Evolutionary conservation across 1,140 invertebrate species (phyloP), one percentile per base, ranked within the genome.

Genomic region (Lasaia peninsularis): DNA sequence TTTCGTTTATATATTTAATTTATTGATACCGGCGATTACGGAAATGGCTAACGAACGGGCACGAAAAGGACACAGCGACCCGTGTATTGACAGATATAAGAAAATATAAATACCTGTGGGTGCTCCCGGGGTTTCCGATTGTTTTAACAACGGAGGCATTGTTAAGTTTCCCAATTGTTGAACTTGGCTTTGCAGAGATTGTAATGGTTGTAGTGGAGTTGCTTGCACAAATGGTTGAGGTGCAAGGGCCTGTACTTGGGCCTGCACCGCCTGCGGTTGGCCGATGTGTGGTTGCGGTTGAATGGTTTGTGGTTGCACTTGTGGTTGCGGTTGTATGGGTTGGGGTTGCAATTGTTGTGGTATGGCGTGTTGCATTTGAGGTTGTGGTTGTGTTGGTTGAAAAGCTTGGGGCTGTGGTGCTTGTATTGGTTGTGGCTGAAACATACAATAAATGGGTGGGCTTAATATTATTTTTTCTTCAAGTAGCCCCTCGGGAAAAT

Each of bases 211-310:
- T 2, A 48, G 44, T 52, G 55, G 61, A 12, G 50, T 11, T 8
- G 52, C 44, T 58, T 56, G 58, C 56, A 52, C 58, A 4, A 63
- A 28, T 53, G 60, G 14, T 52, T 59, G 60, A 7, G 31, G 37
- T 48, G 16, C 40, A 44, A 20, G 8, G 8, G 37, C 14, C 56
- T 60, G 62, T 8, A 62, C 34, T 55, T 58, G 62, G 7, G 32
- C 49, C 49, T 60, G 49, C 8, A 18, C 10, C 50, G 16, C 31
- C 49, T 67, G 61, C 24, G 52, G 49, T 61, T 63, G 16, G 44
- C 55, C 14, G n/a, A n/a, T n/a, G n/a, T n/a, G n/a, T 20, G 58
- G 28, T 60, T 65, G 54, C 14, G 57, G 50, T 61, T 60, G 59
- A 8, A 52, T 35, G 1, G 49, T 5, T 35, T 40, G 54, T 14